Evolutionary conservation across 1,140 invertebrate species (phyloP).

Genomic region (Bombus breviceps): DNA sequence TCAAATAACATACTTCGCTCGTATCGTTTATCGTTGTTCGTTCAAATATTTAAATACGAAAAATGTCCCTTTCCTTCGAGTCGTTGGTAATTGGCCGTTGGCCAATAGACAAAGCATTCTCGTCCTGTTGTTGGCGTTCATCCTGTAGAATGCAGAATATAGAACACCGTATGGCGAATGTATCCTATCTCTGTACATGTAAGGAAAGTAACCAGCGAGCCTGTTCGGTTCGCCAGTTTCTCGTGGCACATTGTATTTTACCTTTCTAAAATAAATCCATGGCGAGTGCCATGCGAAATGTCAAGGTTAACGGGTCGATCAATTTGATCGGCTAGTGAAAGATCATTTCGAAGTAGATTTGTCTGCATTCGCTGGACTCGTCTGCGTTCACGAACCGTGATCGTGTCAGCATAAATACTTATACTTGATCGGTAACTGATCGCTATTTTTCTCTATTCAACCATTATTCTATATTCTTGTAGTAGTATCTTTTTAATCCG

Average conservation of each 20-base stretch:
- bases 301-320: slow-evolving; percentile 72
- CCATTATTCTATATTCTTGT: neutral
- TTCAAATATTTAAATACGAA: neutral
- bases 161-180: neutral
- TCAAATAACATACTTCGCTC: neutral
- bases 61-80: neutral
- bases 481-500: too few species aligned
- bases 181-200: neutral
- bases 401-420: neutral
- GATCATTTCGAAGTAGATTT: slow-evolving; percentile 31
- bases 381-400: slow-evolving; percentile 31
- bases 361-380: slow-evolving; percentile 12
- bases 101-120: neutral
- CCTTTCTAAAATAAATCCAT: slow-evolving; percentile 74
- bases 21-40: neutral
- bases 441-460: neutral
- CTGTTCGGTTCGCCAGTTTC: slow-evolving; percentile 35
- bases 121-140: too few species aligned
- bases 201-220: neutral
- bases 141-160: neutral
- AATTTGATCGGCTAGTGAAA: slow-evolving; percentile 43
- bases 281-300: slow-evolving; percentile 62
- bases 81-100: neutral
- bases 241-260: slow-evolving; percentile 40
- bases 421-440: neutral